phyloP scores from a whole-genome alignment of 2,888 invertebrate species.

The Parochlus steinenii region DNA sequence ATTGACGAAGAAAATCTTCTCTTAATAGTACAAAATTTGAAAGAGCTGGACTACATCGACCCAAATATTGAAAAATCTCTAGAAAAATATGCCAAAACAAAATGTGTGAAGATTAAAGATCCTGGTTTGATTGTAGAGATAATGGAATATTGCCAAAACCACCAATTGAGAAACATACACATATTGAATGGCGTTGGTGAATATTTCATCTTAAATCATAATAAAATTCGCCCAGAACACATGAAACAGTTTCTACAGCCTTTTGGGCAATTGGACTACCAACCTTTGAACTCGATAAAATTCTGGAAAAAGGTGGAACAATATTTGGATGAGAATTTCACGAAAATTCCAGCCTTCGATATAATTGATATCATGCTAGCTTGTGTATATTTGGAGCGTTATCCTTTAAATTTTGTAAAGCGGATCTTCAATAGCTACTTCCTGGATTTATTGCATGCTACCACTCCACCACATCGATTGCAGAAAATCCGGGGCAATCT shows the following conservation, averaged over 20 bases:
- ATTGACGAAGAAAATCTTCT: slow-evolving; percentile 38
- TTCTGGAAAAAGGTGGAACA: slow-evolving; percentile 43
- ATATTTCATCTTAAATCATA: slow-evolving; percentile 35
- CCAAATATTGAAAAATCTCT: slow-evolving; percentile 38
- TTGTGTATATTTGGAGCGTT: slow-evolving; percentile 42
- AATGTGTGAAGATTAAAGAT: slow-evolving; percentile 31
- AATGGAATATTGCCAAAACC: slow-evolving; percentile 42
- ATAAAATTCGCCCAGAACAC: slow-evolving; percentile 34
- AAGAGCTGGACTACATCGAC: slow-evolving; percentile 37
- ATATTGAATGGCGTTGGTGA: slow-evolving; percentile 41
- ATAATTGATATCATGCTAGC: slow-evolving; percentile 43
- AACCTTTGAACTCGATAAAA: slow-evolving; percentile 31
- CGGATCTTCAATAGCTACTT: slow-evolving; percentile 43
- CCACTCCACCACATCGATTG: slow-evolving; percentile 26
- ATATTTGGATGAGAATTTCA: slow-evolving; percentile 36
- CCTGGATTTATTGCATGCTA: slow-evolving; percentile 35
- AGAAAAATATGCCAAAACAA: slow-evolving; percentile 42
- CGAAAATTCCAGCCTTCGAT: slow-evolving; percentile 38
- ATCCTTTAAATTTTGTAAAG: slow-evolving; percentile 40
- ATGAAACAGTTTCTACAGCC: slow-evolving; percentile 39
- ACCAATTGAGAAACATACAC: slow-evolving; percentile 36
- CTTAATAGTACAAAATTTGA: slow-evolving; percentile 37
- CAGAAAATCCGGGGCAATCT: slow-evolving; percentile 36
- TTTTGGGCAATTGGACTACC: slow-evolving; percentile 42
- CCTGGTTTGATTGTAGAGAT: slow-evolving; percentile 41